Base-by-base conservation (phyloP, 1,140 invertebrate genomes). In the Whitmania pigra region DNA sequence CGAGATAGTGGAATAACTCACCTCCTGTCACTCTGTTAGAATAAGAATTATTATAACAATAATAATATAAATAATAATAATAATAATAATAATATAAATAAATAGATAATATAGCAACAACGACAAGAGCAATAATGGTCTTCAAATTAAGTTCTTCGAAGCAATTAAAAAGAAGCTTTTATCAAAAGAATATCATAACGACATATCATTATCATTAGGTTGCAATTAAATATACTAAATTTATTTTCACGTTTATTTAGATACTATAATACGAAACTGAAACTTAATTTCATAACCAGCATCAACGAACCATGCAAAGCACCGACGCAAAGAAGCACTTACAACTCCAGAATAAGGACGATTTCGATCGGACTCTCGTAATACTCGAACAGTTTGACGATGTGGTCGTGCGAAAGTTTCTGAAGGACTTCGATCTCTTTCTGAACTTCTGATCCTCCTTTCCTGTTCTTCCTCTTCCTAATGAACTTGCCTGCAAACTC, bases 331-430 rank as follows among this genome's bases (percentile, higher is more conserved):
- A 67, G 49, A 49, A 20, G 31, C 54, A 80, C 82, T 83, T 79
- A 86, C 86, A 86, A 79, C 78, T 87, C 86, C 69, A 86, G 79
- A 36, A 87, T 82, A 0, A 86, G 78, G 67, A 86, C 83, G 60
- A 86, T 83, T 69, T 85, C 81, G 31, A 79, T 77, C 22, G 77
- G 78, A 27, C 79, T 84, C 60, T 86, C 83, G 75, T 82, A 86
- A 25, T 85, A 84, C 67, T 86, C 84, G 76, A 85, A 83, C 31
- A 87, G 79, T 73, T 81, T 83, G 71, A 86, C 85, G 54, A 86
- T 83, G 73, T 86, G 85, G 27, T 81, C 78, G 77, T 87, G 86
- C 31, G 82, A 78, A 55, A 87, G 77, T 70, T 81, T 76, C 57
- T 77, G 78, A 69, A 89, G 79, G 53, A 87, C 84, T 40, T 81